These are phyloP conservation scores for Uropetala carovei DNA, from an alignment of 2,888 invertebrate species.

Conservation along the genomic window DNA sequence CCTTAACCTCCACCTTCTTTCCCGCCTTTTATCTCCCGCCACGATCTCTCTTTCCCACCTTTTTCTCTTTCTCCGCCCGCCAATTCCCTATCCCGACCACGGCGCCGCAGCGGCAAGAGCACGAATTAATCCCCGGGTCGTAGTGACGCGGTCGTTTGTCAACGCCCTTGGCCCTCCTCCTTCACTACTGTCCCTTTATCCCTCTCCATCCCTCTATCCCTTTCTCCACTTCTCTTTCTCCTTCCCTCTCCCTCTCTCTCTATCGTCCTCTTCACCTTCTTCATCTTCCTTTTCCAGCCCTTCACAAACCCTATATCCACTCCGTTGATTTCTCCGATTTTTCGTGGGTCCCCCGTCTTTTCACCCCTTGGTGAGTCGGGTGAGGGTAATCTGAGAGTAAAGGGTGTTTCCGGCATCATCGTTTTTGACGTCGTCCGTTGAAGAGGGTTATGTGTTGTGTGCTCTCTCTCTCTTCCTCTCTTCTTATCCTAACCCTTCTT, in stretches of 20 bases:
- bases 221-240: background rate
- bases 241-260: background rate
- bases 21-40: background rate
- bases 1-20: no score
- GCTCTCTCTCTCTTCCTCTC: background rate
- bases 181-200: background rate
- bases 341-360: background rate
- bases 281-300: background rate
- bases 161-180: slow-evolving; percentile 6
- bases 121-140: slow-evolving; percentile 47
- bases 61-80: background rate
- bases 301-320: background rate
- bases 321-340: slow-evolving; percentile 1
- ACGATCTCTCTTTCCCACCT: background rate
- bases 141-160: slow-evolving; percentile 30
- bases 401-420: slow-evolving; percentile 57
- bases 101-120: slow-evolving; percentile 9
- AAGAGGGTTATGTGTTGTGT: slow-evolving; percentile 37
- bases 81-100: background rate
- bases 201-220: background rate
- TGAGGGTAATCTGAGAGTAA: slow-evolving; percentile 6
- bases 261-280: background rate
- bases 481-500: background rate
- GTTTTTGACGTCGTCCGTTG: slow-evolving; percentile 45
- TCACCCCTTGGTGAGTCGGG: background rate